Evolutionary conservation across 2,888 invertebrate species (phyloP).

Genomic region (Cephus pulcher): DNA sequence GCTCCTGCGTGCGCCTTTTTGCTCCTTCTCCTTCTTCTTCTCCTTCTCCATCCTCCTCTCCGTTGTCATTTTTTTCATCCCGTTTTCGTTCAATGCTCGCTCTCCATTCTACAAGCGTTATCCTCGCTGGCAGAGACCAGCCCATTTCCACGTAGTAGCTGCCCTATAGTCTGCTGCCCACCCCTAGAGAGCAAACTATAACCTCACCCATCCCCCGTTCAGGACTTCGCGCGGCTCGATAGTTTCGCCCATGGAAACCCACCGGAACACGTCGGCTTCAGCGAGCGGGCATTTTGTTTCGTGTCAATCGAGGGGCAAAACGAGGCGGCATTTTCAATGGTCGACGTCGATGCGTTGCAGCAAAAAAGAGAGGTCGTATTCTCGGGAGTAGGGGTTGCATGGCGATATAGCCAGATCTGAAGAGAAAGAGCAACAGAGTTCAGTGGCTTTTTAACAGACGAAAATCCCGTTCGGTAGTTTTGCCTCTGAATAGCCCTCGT

Average conservation of each 20-base stretch:
- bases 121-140: neutral
- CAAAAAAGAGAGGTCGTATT: neutral
- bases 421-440: slow-evolving; percentile 30
- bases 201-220: neutral
- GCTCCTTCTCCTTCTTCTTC: neutral
- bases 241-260: neutral
- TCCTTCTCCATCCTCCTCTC: neutral
- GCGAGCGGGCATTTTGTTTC: slow-evolving; percentile 9
- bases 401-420: neutral
- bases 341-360: neutral
- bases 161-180: neutral
- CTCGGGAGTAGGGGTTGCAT: neutral
- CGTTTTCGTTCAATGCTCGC: neutral
- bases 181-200: neutral
- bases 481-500: neutral
- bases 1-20: slow-evolving; percentile 31
- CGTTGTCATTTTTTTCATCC: neutral
- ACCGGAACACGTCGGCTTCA: neutral
- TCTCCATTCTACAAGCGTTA: neutral
- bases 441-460: slow-evolving; percentile 35
- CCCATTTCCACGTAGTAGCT: neutral
- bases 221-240: neutral
- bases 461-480: slow-evolving; percentile 13
- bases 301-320: slow-evolving; percentile 33
- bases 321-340: slow-evolving; percentile 15